Percentiles rank a stretch among this genome's conserved stretches.
Evolutionary conservation across 1,140 invertebrate genomes (phyloP).

Genomic region (Dufourea novaeangliae): DNA sequence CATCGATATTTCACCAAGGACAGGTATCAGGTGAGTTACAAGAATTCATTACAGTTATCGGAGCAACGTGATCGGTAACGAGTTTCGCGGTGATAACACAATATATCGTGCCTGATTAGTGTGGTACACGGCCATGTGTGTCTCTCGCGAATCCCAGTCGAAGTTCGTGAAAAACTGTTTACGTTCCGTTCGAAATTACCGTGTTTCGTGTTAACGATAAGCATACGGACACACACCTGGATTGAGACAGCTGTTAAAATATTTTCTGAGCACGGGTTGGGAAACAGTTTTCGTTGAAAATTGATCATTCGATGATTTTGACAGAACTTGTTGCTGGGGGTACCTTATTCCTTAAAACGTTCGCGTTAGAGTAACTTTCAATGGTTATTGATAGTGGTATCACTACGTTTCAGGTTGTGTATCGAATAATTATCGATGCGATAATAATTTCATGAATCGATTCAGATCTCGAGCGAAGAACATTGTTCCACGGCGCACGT

Average conservation of each 20-base stretch:
- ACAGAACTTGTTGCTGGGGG: background rate
- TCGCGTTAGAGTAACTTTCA: background rate
- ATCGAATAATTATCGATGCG: background rate
- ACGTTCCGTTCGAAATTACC: background rate
- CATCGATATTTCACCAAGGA: constrained; percentile 11
- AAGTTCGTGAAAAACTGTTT: background rate
- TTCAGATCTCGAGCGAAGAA: background rate
- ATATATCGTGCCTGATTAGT: background rate
- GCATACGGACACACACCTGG: background rate
- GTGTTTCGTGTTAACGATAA: constrained; percentile 8
- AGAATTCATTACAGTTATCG: background rate
- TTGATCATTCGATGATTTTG: background rate
- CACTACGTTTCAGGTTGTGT: too few species aligned
- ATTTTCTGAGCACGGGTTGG: background rate
- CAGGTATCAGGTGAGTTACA: constrained; percentile 37
- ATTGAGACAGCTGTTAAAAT: constrained; percentile 22
- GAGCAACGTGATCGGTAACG: background rate
- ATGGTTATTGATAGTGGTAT: background rate
- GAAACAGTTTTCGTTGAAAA: background rate
- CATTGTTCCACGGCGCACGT: background rate
- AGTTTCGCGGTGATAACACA: background rate
- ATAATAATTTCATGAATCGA: background rate
- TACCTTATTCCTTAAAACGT: background rate
- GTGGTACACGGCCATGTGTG: background rate
- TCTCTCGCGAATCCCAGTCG: background rate